Evolutionary conservation across 2,113 vertebrate genomes (phyloP), one percentile per base, ranked within the genome.

Genomic region (Noctilio leporinus): DNA sequence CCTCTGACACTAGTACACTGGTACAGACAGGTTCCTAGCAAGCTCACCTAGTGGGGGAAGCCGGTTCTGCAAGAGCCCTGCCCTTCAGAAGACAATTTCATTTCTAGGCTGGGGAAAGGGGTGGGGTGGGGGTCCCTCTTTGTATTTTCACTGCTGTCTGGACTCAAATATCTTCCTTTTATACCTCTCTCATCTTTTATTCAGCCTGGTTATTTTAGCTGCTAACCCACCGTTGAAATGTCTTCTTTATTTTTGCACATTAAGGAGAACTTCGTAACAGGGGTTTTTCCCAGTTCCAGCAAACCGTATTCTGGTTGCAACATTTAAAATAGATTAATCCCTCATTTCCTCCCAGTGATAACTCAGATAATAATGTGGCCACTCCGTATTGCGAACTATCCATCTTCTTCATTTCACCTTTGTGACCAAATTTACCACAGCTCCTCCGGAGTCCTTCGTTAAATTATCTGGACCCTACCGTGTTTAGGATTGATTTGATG

Each of bases 401-500:
- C 16, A 26, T 33, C 55, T 92, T 59, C 26, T 51, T 33, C 55
- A 35, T 55, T 85, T 96, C 49, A 82, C 3, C 45, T 95, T 89
- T 83, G 59, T 69, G 83, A 57, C 47, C 49, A 86, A 47, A 83
- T 51, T 93, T n/a, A 78, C 59, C 30, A 5, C 17, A 49, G 78
- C 38, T 40, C 28, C 51, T 89, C 78, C 64, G 24, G 64, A 73
- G 14, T 53, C 43, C 49, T 83, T 82, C 55, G 81, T 91, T 83
- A 83, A 80, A 65, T 83, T 67, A 83, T 70, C 89, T 55, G 26
- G 70, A 67, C 45, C 76, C n/a, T 33, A 6, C 12, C 65, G 33
- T 26, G 55, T 64, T 82, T 69, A 73, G 17, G 72, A 93, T 76
- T 95, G 84, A 96, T 78, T 96, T 92, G 47, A 85, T 51, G 28